Percentiles rank a stretch among this genome's conserved stretches.
Evolutionary conservation across 2,113 vertebrate species (phyloP).

Genomic region (Ascaphus truei): DNA sequence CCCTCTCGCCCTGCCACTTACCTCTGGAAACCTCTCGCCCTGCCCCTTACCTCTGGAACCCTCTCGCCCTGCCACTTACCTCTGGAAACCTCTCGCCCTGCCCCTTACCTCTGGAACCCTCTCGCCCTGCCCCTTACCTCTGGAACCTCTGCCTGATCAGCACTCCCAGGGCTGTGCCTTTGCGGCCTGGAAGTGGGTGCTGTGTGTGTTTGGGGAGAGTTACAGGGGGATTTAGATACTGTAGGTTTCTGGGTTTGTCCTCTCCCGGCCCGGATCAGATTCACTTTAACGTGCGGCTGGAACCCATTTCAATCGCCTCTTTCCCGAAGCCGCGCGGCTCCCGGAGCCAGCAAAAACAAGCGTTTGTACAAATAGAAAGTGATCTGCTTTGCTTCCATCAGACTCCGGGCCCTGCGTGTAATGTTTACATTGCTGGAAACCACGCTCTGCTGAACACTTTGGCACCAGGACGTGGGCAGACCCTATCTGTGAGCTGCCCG

Average conservation of each 20-base stretch:
- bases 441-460: conserved; percentile 23
- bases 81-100: no score
- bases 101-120: no score
- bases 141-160: no score
- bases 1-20: no score
- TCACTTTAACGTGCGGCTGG: conserved; percentile 6
- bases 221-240: neutral
- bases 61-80: no score
- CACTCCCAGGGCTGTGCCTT: neutral
- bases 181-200: neutral
- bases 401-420: conserved; percentile 13
- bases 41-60: no score
- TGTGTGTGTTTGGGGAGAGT: neutral
- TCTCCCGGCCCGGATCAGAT: neutral
- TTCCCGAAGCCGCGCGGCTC: conserved; percentile 20
- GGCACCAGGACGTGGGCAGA: conserved; percentile 14
- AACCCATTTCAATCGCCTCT: conserved; percentile 14
- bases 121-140: neutral
- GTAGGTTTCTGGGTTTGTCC: neutral
- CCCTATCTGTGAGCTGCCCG: conserved; percentile 20
- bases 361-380: conserved; percentile 30
- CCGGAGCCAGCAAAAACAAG: conserved; percentile 28
- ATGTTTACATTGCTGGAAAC: conserved; percentile 35
- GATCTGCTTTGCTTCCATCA: conserved; percentile 37
- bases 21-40: no score